A percentile compares a stretch with the other conserved stretches of the same genome.
phyloP scores from a whole-genome alignment of 2,888 invertebrate species.

The Xylota segnis region DNA sequence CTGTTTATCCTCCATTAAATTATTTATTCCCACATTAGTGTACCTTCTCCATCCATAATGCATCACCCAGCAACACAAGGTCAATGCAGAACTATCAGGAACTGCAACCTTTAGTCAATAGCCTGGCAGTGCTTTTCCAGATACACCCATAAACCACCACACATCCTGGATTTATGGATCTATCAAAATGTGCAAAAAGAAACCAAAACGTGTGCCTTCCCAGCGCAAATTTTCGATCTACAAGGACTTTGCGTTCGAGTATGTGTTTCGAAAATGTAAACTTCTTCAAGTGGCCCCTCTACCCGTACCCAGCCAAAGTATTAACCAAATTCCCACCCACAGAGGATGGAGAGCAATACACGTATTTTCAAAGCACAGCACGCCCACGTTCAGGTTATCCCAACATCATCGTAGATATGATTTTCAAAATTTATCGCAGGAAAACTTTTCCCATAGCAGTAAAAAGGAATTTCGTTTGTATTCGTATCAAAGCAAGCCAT shows the following conservation, averaged over 20 bases:
- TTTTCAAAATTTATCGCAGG: constrained; percentile 51
- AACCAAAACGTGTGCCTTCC: too few relatives aligned
- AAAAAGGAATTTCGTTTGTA: constrained; percentile 37
- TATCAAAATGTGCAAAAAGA: too few relatives aligned
- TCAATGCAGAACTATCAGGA: too few relatives aligned
- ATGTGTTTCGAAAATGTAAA: neutral
- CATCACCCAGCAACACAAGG: too few relatives aligned
- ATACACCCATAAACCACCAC: too few relatives aligned
- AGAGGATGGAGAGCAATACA: neutral
- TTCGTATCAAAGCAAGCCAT: constrained; percentile 38
- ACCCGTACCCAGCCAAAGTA: neutral
- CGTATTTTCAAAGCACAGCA: constrained; percentile 1
- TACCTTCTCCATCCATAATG: too few relatives aligned
- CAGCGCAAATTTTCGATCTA: too few relatives aligned
- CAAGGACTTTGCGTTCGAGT: neutral
- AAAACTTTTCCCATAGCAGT: constrained; percentile 57
- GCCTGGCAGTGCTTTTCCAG: too few relatives aligned
- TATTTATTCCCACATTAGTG: too few relatives aligned
- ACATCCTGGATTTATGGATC: too few relatives aligned
- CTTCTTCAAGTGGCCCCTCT: neutral
- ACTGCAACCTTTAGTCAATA: too few relatives aligned
- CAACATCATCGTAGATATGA: constrained; percentile 22
- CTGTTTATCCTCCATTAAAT: too few relatives aligned
- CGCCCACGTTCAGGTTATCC: constrained; percentile 1
- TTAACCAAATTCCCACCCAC: neutral